Base-by-base conservation (phyloP, 1,140 invertebrate genomes). In the Anastrepha ludens region DNA sequence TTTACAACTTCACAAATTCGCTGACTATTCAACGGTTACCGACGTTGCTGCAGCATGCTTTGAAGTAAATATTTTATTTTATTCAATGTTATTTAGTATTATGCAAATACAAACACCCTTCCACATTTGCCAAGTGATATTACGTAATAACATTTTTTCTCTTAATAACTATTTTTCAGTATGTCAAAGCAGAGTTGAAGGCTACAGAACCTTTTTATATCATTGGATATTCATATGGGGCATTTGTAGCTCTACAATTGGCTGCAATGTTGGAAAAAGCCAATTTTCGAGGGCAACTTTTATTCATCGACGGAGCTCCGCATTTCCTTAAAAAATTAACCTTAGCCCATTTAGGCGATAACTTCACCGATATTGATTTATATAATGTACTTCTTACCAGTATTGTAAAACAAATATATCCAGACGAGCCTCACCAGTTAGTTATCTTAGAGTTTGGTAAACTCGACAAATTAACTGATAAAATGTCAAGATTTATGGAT, bases 211-310 rank as follows among this genome's bases (percentile, higher is more conserved):
- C 94, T 3, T 96, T 95, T 91, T 95, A 94, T 87, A 89, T 96
- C 0, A 93, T 96, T 41, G 95, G 95, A 6, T 96, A 96, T 92
- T 96, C 96, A n/a, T 96, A 94, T 90, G 96, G 96, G 62, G 92
- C 94, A n/a, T 90, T 95, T 15, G 90, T 96, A 8, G 94, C 94
- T 2, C 86, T 96, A 6, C 94, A 96, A 90, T 87, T 96, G 5
- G 94, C 94, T 2, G 89, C 91, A 3, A 88, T 94, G 58, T 90
- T 96, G 47, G 96, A 96, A 93, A 93, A 90, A 44, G 91, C 94
- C 90, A 95, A 95, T 88, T 93, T 92, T 70, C 91, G 89, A 44
- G 95, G 95, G 1, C 93, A 93, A 74, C 85, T 96, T 8, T 93
- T 95, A 90, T 93, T 94, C 11, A 91, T 96, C 7, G 95, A 96